Evolutionary conservation across 2,797 vertebrate species (phyloP).

Genomic region (Pipistrellus nathusii): DNA sequence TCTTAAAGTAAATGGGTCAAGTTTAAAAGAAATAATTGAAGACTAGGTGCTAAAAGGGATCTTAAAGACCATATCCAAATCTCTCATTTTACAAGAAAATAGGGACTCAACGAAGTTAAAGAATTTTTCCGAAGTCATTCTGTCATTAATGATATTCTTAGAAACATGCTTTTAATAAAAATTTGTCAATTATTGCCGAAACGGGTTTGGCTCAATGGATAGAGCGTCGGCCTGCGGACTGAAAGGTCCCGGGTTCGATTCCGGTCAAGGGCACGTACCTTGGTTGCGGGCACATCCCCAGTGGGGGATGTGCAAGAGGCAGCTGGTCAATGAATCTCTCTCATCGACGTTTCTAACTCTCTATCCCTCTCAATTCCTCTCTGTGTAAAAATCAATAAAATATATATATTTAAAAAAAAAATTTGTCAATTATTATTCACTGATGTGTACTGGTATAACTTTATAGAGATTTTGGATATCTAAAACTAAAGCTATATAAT

Average conservation of each 20-base stretch:
- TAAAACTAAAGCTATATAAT: slow-evolving; percentile 41
- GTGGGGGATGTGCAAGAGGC: too few relatives aligned
- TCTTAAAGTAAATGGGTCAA: slow-evolving; percentile 29
- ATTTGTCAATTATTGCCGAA: slow-evolving; percentile 11
- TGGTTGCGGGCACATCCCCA: too few relatives aligned
- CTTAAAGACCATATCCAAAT: slow-evolving; percentile 42
- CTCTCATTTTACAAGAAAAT: slow-evolving; percentile 31
- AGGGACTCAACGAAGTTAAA: background rate
- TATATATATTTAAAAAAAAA: too few relatives aligned
- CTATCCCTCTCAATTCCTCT: too few relatives aligned
- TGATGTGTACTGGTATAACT: background rate
- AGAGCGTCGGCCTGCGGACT: too few relatives aligned
- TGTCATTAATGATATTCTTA: slow-evolving; percentile 26
- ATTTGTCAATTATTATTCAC: slow-evolving; percentile 14
- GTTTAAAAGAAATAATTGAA: slow-evolving; percentile 59
- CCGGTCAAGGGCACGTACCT: too few relatives aligned
- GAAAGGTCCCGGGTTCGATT: too few relatives aligned
- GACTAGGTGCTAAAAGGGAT: background rate
- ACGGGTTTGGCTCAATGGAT: too few relatives aligned
- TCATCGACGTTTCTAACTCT: too few relatives aligned
- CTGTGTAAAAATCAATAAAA: too few relatives aligned
- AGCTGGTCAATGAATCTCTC: too few relatives aligned
- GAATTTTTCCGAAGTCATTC: slow-evolving; percentile 31
- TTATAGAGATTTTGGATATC: slow-evolving; percentile 40
- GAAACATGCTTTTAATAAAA: slow-evolving; percentile 9